Evolutionary conservation across 1,140 invertebrate species (phyloP), one percentile per base, ranked within the genome.

Genomic region (Drosophila chauvacae): DNA sequence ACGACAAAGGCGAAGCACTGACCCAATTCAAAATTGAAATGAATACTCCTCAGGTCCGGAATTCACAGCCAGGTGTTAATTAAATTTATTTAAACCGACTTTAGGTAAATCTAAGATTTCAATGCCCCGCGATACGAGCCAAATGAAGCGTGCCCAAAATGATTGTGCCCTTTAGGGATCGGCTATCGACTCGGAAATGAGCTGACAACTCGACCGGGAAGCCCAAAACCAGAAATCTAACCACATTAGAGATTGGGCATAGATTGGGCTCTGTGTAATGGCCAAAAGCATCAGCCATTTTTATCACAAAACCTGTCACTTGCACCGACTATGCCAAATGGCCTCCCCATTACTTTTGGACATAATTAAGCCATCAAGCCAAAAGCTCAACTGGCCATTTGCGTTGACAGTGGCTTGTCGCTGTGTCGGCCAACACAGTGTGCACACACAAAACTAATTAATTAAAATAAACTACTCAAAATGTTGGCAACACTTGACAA

Each of bases 331-430:
- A 79, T 76, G 73, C 63, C 58, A 82, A 80, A 77, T 80, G 72
- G 65, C 65, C 48, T 51, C 51, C 39, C 72, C 84, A 84, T 87
- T 77, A 77, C 51, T 88, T 88, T 87, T 87, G 84, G 84, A 87
- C 84, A 87, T 87, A 87, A 87, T 87, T 87, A 87, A 87, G 84
- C 80, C 85, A 87, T 87, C 80, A 79, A 80, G 74, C 47, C 66
- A 80, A 84, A 88, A 80, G 73, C 72, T 51, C n/a, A 28, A 4
- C 65, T 59, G 59, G 84, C 85, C 85, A 90, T 84, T 88, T 88
- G 81, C 80, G 85, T 84, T 90, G 84, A 90, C 85, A 88, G 85
- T 68, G 44, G 44, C 47, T 75, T 88, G 77, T 80, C 85, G 75
- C 80, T 55, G 59, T 55, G 30, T 77, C 62, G 62, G 55, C 60